phyloP scores from a whole-genome alignment of 2,797 vertebrate genomes.

The Xenentodon cancila region DNA sequence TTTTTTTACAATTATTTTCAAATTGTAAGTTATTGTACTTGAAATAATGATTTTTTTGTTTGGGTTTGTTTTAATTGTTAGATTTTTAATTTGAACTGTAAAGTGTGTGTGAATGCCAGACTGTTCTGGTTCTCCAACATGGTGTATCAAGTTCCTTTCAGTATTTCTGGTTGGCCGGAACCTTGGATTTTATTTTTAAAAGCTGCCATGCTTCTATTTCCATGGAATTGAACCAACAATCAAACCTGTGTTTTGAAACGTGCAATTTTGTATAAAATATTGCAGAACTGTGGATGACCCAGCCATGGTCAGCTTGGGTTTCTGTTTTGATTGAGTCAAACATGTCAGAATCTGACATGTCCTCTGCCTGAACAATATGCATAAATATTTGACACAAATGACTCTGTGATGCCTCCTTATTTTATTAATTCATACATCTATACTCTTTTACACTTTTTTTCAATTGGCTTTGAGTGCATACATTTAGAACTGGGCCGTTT shows the following conservation, averaged over 20 bases:
- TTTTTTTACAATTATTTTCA: slow-evolving; percentile 63
- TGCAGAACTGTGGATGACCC: slow-evolving; percentile 42
- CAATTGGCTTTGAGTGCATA: background rate
- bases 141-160: slow-evolving; percentile 73
- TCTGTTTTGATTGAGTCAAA: slow-evolving; percentile 58
- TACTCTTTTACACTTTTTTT: background rate
- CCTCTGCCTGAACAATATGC: slow-evolving; percentile 67
- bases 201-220: slow-evolving; percentile 39
- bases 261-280: slow-evolving; percentile 71
- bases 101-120: slow-evolving; percentile 66
- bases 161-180: slow-evolving; percentile 66
- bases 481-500: background rate
- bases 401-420: slow-evolving; percentile 12
- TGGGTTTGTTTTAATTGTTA: slow-evolving; percentile 67
- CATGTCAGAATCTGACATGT: slow-evolving; percentile 54
- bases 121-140: slow-evolving; percentile 52
- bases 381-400: slow-evolving; percentile 70
- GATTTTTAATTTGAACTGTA: slow-evolving; percentile 77
- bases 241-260: slow-evolving; percentile 72
- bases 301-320: slow-evolving; percentile 40
- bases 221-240: slow-evolving; percentile 42
- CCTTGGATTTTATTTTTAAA: slow-evolving; percentile 46
- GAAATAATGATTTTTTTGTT: slow-evolving; percentile 73
- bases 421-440: background rate
- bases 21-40: slow-evolving; percentile 92